Evolutionary conservation across 2,888 invertebrate genomes (phyloP).

Genomic region (Vesta saturnalis): DNA sequence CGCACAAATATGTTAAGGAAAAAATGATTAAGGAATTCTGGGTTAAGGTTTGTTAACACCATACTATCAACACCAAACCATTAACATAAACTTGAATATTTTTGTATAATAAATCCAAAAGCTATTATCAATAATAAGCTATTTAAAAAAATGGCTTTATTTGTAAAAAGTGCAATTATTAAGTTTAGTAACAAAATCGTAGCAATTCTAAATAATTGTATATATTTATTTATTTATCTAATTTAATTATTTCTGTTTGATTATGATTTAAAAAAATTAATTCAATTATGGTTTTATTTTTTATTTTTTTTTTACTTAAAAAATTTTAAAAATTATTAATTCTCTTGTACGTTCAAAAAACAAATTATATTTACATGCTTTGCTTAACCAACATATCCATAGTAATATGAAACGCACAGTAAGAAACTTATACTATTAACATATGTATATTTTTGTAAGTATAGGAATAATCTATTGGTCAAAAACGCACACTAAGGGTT

Average conservation of each 20-base stretch:
- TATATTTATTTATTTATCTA: not conserved
- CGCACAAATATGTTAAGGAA: not conserved
- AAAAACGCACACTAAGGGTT: not conserved
- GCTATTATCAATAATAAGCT: not conserved
- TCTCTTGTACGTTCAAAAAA: too few relatives aligned
- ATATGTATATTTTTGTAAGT: not conserved
- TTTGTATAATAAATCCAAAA: not conserved
- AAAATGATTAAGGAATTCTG: not conserved
- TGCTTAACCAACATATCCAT: not conserved
- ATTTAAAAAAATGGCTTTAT: not conserved
- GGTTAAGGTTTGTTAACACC: not conserved
- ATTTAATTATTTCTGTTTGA: not conserved
- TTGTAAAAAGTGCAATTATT: constrained; percentile 9
- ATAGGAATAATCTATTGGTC: not conserved
- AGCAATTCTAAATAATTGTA: constrained; percentile 15
- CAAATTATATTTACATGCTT: too few relatives aligned
- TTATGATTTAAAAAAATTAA: not conserved
- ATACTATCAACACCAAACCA: not conserved
- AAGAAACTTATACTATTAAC: not conserved
- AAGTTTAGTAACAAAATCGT: constrained; percentile 15
- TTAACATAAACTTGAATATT: not conserved
- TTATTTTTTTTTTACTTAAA: too few relatives aligned
- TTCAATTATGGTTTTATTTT: too few relatives aligned
- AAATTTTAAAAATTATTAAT: too few relatives aligned
- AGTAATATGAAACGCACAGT: not conserved